Conservation (phyloP, 1,140 invertebrate species). For the Ericerus pela region DNA sequence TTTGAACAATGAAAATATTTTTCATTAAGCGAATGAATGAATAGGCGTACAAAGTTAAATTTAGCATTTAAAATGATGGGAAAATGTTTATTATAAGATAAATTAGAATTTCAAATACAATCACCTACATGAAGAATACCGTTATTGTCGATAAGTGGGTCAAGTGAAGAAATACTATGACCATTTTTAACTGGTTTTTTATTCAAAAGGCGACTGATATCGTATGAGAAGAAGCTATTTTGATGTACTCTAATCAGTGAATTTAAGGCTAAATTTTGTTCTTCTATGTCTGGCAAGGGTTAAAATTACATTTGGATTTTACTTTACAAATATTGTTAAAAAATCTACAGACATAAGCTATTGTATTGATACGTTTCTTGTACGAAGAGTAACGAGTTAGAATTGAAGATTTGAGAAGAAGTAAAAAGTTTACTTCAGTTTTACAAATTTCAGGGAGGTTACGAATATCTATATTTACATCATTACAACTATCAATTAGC, state of each 20-base stretch:
- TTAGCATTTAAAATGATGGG: conserved; percentile 29
- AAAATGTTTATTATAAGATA: conserved; percentile 27
- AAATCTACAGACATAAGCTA: too few species aligned
- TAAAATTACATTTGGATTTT: too few species aligned
- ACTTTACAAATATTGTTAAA: too few species aligned
- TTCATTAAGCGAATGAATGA: conserved; percentile 28
- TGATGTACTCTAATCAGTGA: background rate
- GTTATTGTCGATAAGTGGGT: conserved; percentile 19
- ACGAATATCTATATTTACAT: too few species aligned
- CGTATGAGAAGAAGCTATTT: background rate
- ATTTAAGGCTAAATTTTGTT: background rate
- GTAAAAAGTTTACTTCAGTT: too few species aligned
- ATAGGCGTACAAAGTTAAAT: conserved; percentile 26
- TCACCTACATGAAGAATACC: conserved; percentile 16
- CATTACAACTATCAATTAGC: too few species aligned
- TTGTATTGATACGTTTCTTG: too few species aligned
- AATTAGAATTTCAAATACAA: conserved; percentile 2
- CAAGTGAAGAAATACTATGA: conserved; percentile 5
- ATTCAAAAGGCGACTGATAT: conserved; percentile 2
- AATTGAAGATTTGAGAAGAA: too few species aligned
- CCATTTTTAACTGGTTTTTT: background rate
- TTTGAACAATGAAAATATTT: conserved; percentile 26
- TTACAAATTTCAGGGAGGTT: too few species aligned
- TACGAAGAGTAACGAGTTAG: too few species aligned
- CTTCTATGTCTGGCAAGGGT: too few species aligned